Evolutionary conservation across 2,797 vertebrate species (phyloP), one percentile per base, ranked within the genome.

Genomic region (Peromyscus aztecus): DNA sequence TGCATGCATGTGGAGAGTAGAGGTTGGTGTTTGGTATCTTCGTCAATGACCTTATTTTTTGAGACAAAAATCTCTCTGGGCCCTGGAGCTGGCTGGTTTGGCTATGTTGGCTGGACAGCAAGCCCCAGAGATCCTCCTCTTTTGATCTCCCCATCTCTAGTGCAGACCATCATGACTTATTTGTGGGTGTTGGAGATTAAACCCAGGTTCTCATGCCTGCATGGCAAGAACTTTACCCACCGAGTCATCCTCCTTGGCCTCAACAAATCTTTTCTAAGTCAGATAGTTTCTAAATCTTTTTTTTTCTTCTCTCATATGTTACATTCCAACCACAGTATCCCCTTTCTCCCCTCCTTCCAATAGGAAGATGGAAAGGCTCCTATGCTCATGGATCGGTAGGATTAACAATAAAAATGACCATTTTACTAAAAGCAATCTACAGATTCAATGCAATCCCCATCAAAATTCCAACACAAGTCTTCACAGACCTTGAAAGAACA

Each of bases 221-320:
- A 31, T 63, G 59, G 81, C 81, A 84, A 63, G 37, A 40, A 19
- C 13, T 61, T 57, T 83, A 29, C n/a, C 16, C 23, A 88, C 11
- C 9, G 49, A 73, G 11, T 61, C 52, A 40, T 57, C 24, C 11
- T 76, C 37, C 29, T 43, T 4, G 43, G 27, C 27, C 55, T 40
- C 57, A 82, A 82, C 2, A 91, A 86, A 91, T n/a, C 27, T 14
- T 81, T 91, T 14, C 73, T 94, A 86, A 57, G 21, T 77, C n/a
- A 89, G 17, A 34, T 82, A 67, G 31, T 86, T 89, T 89, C 43
- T 82, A 94, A 63, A 71, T 89, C 16, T 37, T 92, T n/a, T 75
- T 40, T 29, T 40, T 85, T 67, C 46, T 85, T n/a, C 6, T 85
- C 43, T 67, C 63, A 85, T 12, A 49, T n/a, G 46, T 24, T 49